Percentiles rank a stretch among this genome's conserved stretches.
Conservation (phyloP, 2,113 vertebrate genomes). For the pig (Sus scrofa) region DNA sequence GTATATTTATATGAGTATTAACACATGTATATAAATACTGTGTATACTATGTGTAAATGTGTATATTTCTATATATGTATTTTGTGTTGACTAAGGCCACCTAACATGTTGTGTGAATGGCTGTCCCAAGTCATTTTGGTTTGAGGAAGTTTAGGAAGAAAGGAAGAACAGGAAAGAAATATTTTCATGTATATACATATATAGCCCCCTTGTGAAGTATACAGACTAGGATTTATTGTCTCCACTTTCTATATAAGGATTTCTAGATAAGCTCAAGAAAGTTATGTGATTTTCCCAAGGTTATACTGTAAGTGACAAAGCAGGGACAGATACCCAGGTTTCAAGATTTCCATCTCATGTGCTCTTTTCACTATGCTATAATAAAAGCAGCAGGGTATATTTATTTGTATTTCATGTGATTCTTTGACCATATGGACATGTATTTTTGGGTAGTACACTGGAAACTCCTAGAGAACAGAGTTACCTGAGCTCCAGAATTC, state of each 20-base stretch:
- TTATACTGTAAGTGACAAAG: conserved; percentile 1
- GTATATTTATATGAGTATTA: neutral
- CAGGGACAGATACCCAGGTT: neutral
- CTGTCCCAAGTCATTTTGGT: neutral
- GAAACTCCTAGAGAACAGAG: neutral
- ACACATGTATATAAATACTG: neutral
- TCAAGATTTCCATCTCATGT: conserved; percentile 17
- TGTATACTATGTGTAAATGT: neutral
- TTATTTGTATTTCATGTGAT: neutral
- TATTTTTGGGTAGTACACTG: neutral
- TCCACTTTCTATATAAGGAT: neutral
- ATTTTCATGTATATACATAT: neutral
- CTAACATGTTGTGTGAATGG: neutral
- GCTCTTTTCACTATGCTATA: neutral
- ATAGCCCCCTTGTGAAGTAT: neutral
- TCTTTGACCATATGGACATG: neutral
- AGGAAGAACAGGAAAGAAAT: neutral
- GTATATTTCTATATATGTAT: neutral
- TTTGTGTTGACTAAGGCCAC: neutral
- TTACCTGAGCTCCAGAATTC: neutral
- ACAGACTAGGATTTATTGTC: neutral
- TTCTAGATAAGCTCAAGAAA: neutral
- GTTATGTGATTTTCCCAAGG: neutral
- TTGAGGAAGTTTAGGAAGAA: neutral
- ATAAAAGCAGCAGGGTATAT: neutral